These are phyloP conservation scores for Phenacoccus solenopsis DNA, from an alignment of 1,140 invertebrate species.

Conservation along the genomic window DNA sequence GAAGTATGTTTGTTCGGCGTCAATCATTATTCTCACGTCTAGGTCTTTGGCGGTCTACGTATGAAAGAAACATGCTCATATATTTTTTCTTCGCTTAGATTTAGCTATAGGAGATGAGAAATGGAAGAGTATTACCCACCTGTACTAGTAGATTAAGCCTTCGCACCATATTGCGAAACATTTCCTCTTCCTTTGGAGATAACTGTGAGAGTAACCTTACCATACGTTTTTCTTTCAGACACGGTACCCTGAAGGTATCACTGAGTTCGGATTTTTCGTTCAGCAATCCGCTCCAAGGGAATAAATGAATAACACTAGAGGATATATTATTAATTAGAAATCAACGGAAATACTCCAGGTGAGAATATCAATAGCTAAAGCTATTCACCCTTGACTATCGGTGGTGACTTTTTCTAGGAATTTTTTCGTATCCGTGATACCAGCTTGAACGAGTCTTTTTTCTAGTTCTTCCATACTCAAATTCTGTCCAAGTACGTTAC, in stretches of 20 bases:
- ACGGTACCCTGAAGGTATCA: conserved; percentile 85
- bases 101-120: background rate
- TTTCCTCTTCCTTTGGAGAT: conserved; percentile 88
- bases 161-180: conserved; percentile 96
- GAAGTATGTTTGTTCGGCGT: conserved; percentile 99
- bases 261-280: conserved; percentile 79
- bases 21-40: conserved; percentile 95
- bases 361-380: too few relatives aligned
- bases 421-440: conserved; percentile 60
- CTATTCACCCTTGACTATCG: conserved; percentile 82
- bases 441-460: conserved; percentile 65
- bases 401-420: conserved; percentile 85
- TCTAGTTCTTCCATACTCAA: conserved; percentile 76
- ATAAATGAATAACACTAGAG: conserved; percentile 84
- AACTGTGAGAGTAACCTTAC: conserved; percentile 81
- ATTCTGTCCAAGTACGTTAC: conserved; percentile 70
- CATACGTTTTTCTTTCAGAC: conserved; percentile 67
- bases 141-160: conserved; percentile 80
- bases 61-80: conserved; percentile 12
- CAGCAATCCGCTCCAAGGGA: conserved; percentile 94
- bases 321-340: too few relatives aligned
- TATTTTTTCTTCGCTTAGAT: background rate
- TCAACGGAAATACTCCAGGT: too few relatives aligned
- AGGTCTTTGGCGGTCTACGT: conserved; percentile 72
- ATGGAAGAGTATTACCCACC: conserved; percentile 38